Conservation (phyloP, 1,140 invertebrate species). For the Atta colombica region DNA sequence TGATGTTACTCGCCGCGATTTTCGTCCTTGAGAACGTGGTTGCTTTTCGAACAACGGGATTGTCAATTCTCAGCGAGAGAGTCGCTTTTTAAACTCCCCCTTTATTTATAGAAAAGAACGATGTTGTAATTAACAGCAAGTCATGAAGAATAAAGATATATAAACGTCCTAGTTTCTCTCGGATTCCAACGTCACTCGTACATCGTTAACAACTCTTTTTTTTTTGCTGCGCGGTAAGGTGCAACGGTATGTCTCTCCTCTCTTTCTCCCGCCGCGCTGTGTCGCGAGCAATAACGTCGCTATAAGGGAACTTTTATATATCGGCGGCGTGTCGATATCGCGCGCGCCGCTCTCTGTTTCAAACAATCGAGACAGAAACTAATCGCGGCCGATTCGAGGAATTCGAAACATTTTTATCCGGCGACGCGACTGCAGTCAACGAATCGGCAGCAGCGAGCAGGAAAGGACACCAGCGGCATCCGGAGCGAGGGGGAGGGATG, state of each 20-base stretch:
- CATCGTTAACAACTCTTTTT: slow-evolving; percentile 1
- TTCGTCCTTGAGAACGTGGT: neutral
- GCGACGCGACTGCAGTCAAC: slow-evolving; percentile 36
- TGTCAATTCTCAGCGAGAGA: neutral
- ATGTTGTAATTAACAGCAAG: neutral
- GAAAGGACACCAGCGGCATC: slow-evolving; percentile 21
- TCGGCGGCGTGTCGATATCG: slow-evolving; percentile 52
- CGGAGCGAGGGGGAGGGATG: slow-evolving; percentile 7
- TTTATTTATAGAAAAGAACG: neutral
- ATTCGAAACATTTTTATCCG: slow-evolving; percentile 75
- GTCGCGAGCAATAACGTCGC: slow-evolving; percentile 42
- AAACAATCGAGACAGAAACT: slow-evolving; percentile 76
- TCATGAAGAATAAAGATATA: neutral
- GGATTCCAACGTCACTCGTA: neutral
- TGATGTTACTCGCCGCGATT: slow-evolving; percentile 18
- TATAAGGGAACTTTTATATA: slow-evolving; percentile 35
- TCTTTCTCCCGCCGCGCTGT: neutral
- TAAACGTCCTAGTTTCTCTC: slow-evolving; percentile 8
- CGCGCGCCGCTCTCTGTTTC: slow-evolving; percentile 48
- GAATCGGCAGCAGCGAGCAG: slow-evolving; percentile 41
- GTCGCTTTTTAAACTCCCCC: neutral
- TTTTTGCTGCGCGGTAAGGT: slow-evolving; percentile 1
- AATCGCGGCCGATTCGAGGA: slow-evolving; percentile 74
- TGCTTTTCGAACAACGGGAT: neutral
- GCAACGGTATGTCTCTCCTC: neutral